Percentiles rank a stretch among this genome's conserved stretches.
Conservation (phyloP, 1,140 invertebrate genomes). For the Andricus grossulariae region DNA sequence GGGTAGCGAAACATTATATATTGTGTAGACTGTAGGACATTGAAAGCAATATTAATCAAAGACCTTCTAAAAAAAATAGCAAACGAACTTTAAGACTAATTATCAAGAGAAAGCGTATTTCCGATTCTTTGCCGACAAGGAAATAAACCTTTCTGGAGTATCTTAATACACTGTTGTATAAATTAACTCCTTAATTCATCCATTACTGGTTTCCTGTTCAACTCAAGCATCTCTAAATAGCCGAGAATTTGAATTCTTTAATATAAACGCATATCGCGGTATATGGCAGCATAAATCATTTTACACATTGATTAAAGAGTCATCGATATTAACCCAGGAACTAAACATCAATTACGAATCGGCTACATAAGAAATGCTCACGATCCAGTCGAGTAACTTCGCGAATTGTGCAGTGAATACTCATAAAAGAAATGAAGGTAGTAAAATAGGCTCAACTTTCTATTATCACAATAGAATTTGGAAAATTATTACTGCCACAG, state of each 20-base stretch:
- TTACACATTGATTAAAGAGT: background rate
- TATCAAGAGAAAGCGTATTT: background rate
- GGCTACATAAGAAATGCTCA: background rate
- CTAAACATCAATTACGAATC: background rate
- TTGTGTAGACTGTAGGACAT: background rate
- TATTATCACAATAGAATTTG: constrained; percentile 45
- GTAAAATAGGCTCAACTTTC: constrained; percentile 42
- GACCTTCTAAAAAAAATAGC: background rate
- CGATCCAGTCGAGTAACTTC: background rate
- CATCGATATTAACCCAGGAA: background rate
- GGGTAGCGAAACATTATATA: too few relatives aligned
- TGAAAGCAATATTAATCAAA: background rate
- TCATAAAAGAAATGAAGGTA: background rate
- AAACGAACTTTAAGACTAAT: background rate
- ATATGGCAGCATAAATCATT: background rate
- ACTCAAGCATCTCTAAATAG: background rate
- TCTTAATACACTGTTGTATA: background rate
- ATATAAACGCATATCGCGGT: background rate
- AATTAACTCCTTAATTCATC: background rate
- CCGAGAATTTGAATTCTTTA: background rate
- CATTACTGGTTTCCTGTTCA: background rate
- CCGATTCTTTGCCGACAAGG: background rate
- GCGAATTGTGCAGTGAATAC: background rate
- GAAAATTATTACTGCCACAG: constrained; percentile 48
- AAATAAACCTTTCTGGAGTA: background rate